Evolutionary conservation across 2,888 invertebrate genomes (phyloP), one percentile per base, ranked within the genome.

Genomic region (Dryomyza anilis): DNA sequence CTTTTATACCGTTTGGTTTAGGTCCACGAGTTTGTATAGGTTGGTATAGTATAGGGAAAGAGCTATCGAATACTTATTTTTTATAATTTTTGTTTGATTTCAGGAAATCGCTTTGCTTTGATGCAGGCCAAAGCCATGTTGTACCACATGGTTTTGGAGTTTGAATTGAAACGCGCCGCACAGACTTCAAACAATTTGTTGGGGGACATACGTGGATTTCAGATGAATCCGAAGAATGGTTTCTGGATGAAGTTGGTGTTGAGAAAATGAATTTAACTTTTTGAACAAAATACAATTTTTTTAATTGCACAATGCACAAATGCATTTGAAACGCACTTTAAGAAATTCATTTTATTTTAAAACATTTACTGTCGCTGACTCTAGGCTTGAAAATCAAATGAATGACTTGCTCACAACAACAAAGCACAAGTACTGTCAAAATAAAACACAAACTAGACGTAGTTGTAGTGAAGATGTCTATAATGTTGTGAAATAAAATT

Each of bases 1-100:
- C 81, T 0, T 87, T 86, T 69, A 67, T 86, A 65, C 86, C 87
- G 0, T 88, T 87, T 62, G 87, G 87, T 3, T 64, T 78, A 0
- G 89, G 89, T 7, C 87, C 88, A 0, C 84, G 88, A 66, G 86
- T 84, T 72, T 89, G 89, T 70, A 86, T 89, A 53, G 89, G 50
- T 52, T 2, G 27, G 50, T 52, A 16, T 12, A 16, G 2, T 1
- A n/a, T 14, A 8, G 16, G n/a, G 7, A 6, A 3, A 16, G 14
- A 1, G n/a, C 4, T n/a, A 6, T 36, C 6, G 36, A 36, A 36
- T 14, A 36, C 12, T 36, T 36, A 3, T 36, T 36, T 36, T 3
- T 36, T 2, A 14, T 4, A 36, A 12, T 36, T n/a, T 39, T 16
- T 39, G 14, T n/a, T 16, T 39, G 1, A 14, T 8, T 39, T n/a